A percentile compares a stretch with the other conserved stretches of the same genome.
These are phyloP conservation scores for Diloba caeruleocephala DNA, from an alignment of 2,888 invertebrate species.

Conservation along the genomic window DNA sequence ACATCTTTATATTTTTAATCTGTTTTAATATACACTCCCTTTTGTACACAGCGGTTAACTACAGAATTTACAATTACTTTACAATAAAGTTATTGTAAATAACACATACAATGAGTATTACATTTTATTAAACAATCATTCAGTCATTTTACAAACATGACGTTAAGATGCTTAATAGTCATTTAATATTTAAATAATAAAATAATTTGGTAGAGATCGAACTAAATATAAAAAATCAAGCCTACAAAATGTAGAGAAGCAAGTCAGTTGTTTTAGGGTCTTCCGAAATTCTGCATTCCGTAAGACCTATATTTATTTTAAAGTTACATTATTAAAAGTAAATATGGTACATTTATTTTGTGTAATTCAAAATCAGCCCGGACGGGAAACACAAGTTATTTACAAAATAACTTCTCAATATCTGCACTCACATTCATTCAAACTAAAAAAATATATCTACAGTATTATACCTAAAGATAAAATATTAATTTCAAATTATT, in stretches of 20 bases:
- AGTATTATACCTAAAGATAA: slow-evolving; percentile 31
- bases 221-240: slow-evolving; percentile 3
- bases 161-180: slow-evolving; percentile 21
- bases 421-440: slow-evolving; percentile 31
- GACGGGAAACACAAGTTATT: slow-evolving; percentile 37
- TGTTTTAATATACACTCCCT: slow-evolving; percentile 62
- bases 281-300: too few relatives aligned
- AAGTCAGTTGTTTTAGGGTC: too few relatives aligned
- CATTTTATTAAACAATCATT: slow-evolving; percentile 40
- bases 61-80: slow-evolving; percentile 56
- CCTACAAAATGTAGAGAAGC: slow-evolving; percentile 10
- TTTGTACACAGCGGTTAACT: slow-evolving; percentile 63
- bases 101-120: slow-evolving; percentile 53
- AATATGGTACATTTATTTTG: background rate
- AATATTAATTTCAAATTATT: slow-evolving; percentile 41
- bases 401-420: slow-evolving; percentile 49
- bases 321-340: too few relatives aligned
- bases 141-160: slow-evolving; percentile 37
- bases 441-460: slow-evolving; percentile 48
- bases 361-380: slow-evolving; percentile 3
- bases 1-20: slow-evolving; percentile 53
- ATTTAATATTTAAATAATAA: slow-evolving; percentile 35
- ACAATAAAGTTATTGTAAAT: slow-evolving; percentile 52
- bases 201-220: slow-evolving; percentile 44
- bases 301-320: too few relatives aligned